These are phyloP conservation scores for Tragopan temminckii DNA, from an alignment of 2,797 vertebrate species.

Conservation along the genomic window DNA sequence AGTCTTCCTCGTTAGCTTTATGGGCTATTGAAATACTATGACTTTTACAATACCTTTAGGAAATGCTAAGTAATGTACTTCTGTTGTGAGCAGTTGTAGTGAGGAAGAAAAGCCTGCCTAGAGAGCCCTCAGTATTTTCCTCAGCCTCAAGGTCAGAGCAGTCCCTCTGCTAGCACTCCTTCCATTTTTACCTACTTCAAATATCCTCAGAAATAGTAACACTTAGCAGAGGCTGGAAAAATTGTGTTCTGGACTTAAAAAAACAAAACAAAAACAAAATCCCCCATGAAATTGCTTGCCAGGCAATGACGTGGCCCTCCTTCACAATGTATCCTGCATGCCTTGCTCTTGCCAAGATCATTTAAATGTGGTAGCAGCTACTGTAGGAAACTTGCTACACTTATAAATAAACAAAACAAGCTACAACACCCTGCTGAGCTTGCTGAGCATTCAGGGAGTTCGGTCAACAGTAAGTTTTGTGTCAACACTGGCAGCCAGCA, in stretches of 20 bases:
- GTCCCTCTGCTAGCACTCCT: neutral
- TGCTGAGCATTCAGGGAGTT: constrained; percentile 38
- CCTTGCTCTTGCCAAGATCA: constrained; percentile 22
- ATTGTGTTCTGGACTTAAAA: neutral
- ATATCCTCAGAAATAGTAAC: constrained; percentile 28
- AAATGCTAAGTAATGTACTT: neutral
- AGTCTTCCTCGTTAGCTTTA: neutral
- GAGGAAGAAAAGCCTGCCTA: neutral
- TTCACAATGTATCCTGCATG: neutral
- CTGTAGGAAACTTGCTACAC: constrained; percentile 3
- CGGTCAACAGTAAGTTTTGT: constrained; percentile 8
- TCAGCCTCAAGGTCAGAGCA: neutral
- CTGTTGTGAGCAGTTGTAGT: neutral
- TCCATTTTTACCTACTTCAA: constrained; percentile 26
- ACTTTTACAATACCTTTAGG: neutral
- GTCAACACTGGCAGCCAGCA: constrained; percentile 56
- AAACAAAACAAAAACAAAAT: too few relatives aligned
- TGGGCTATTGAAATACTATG: neutral
- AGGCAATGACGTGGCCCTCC: constrained; percentile 25
- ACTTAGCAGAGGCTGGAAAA: constrained; percentile 42
- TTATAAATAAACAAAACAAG: constrained; percentile 60
- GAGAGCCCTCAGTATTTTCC: neutral
- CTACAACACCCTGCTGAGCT: constrained; percentile 40
- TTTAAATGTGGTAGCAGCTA: constrained; percentile 57
- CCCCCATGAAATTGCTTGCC: neutral